Conservation (phyloP, 1,140 invertebrate genomes). For the Phenacoccus solenopsis region DNA sequence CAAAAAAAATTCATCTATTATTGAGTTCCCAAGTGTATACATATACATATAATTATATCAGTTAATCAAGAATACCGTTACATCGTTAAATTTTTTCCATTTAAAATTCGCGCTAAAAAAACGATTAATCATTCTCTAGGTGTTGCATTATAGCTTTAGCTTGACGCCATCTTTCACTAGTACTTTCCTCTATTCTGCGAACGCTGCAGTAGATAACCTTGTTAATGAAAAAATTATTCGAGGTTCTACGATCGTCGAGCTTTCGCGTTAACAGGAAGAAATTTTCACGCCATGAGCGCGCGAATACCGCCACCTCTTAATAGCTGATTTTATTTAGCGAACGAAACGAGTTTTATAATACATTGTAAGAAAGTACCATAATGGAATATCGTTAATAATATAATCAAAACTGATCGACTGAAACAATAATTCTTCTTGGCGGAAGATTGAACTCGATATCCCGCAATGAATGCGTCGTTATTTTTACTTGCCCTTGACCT, state of each 20-base stretch:
- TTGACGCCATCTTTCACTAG: not conserved
- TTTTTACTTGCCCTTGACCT: not conserved
- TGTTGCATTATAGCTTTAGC: no score
- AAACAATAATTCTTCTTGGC: not conserved
- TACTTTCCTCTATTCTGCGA: not conserved
- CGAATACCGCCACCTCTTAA: no score
- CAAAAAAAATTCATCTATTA: no score
- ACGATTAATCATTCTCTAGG: no score
- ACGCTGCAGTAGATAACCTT: not conserved
- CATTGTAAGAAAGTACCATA: no score
- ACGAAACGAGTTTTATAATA: not conserved
- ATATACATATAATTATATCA: no score
- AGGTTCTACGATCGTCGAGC: not conserved
- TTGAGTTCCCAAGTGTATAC: no score
- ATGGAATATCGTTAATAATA: not conserved
- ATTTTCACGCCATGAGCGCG: not conserved
- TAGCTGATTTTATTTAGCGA: not conserved
- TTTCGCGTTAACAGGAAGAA: not conserved
- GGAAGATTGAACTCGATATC: not conserved
- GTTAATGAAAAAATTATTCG: not conserved
- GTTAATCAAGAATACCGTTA: no score
- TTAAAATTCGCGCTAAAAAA: no score
- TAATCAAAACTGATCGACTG: not conserved
- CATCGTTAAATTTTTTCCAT: no score
- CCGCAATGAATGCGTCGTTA: not conserved